Evolutionary conservation across 2,888 invertebrate genomes (phyloP).

Genomic region (Scaeva pyrastri): DNA sequence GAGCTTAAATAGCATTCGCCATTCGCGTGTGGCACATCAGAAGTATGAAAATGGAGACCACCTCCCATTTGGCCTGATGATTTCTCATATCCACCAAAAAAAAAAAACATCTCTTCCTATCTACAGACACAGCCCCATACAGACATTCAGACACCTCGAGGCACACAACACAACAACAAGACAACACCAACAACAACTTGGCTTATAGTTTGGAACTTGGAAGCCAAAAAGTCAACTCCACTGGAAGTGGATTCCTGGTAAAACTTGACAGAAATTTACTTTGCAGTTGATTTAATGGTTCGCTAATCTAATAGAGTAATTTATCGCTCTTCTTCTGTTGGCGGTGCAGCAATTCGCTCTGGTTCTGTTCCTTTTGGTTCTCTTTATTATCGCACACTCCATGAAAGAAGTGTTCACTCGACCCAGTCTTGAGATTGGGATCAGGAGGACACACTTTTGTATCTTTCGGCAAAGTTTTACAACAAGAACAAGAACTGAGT

Average conservation of each 20-base stretch:
- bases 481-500: no score
- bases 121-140: conserved; percentile 55
- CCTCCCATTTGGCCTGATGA: conserved; percentile 53
- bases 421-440: conserved; percentile 16
- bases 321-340: conserved; percentile 60
- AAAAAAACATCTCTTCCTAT: conserved; percentile 30
- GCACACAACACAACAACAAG: not conserved
- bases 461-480: conserved; percentile 36
- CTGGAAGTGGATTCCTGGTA: conserved; percentile 60
- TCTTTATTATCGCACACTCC: no score
- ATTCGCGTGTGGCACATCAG: conserved; percentile 49
- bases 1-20: conserved; percentile 64
- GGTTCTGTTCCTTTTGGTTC: not conserved
- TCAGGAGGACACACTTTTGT: conserved; percentile 27
- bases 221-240: conserved; percentile 46
- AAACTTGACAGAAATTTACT: conserved; percentile 76
- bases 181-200: no score
- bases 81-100: conserved; percentile 48
- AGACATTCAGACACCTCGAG: conserved; percentile 17
- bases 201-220: not conserved
- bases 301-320: conserved; percentile 76
- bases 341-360: not conserved
- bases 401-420: conserved; percentile 27
- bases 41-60: conserved; percentile 40
- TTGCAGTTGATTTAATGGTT: conserved; percentile 75